Evolutionary conservation across 2,113 vertebrate species (phyloP), one percentile per base, ranked within the genome.

Genomic region (Trichomycterus rosablanca): DNA sequence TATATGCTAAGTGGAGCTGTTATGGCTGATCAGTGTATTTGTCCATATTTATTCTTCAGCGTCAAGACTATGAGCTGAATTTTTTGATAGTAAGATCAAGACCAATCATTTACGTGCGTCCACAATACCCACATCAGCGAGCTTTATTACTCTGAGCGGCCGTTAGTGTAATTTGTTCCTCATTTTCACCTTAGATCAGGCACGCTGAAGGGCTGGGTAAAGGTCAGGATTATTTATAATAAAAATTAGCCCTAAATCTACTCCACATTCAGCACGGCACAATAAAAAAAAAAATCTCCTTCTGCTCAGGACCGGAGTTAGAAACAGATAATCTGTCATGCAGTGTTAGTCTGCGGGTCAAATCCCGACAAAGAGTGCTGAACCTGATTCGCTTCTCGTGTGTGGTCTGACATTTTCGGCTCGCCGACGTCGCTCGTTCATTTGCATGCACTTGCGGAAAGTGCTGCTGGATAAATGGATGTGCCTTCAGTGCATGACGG

Each of bases 401-500:
- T 40, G 35, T 23, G 37, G 23, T 22, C 22, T 51, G 46, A 34
- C 37, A 62, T 56, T 59, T 45, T 16, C 32, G 46, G 10, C 30
- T 24, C 32, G 34, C 24, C 46, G 26, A 22, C 56, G 50, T 62
- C 42, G 35, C 40, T 42, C 34, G 6, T 39, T 66, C 24, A 53
- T 61, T 53, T 40, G 16, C 20, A 54, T 50, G 48, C 48, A 40
- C 43, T 56, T 32, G 24, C 3, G 22, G 40, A 16, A 22, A 54
- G 7, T 12, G 6, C 30, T 35, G 18, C 7, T 45, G 10, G 15
- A 53, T 45, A 54, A 54, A 63, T 55, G 2, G 7, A 11, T 45
- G n/a, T n/a, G n/a, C n/a, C n/a, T n/a, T n/a, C n/a, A n/a, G 14
- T 45, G 30, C 30, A 63, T 53, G 30, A 55, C 23, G 30, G 44